phyloP scores from a whole-genome alignment of 2,797 vertebrate genomes.

The Darevskia mixta region DNA sequence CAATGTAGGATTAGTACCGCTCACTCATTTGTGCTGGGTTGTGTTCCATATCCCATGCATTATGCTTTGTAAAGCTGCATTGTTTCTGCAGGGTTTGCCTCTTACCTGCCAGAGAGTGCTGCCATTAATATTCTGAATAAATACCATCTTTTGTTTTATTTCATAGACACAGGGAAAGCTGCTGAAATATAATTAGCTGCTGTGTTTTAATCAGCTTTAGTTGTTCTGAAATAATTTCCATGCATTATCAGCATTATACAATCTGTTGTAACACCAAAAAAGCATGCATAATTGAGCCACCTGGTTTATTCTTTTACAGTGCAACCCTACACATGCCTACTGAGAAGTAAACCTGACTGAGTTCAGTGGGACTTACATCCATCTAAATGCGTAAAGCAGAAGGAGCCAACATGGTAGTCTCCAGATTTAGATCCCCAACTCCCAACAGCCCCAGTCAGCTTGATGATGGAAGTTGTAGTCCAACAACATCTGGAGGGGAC shows the following conservation, averaged over 20 bases:
- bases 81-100: background rate
- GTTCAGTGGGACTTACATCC: background rate
- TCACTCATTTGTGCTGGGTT: background rate
- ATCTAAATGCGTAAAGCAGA: background rate
- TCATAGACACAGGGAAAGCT: background rate
- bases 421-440: background rate
- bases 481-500: too few species aligned
- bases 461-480: too few species aligned
- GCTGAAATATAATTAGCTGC: background rate
- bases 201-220: background rate
- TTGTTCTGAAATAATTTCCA: background rate
- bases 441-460: too few species aligned
- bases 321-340: background rate
- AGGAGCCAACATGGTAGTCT: background rate
- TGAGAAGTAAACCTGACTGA: background rate
- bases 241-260: background rate
- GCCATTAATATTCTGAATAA: slow-evolving; percentile 6
- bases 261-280: background rate
- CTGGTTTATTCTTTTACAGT: background rate
- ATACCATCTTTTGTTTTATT: background rate
- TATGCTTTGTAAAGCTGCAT: background rate
- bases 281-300: background rate
- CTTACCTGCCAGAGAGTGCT: background rate
- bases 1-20: background rate
- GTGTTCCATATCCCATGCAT: background rate